A percentile compares a stretch with the other conserved stretches of the same genome.
phyloP scores from a whole-genome alignment of 64 coral and sea anemone species.

The Montipora sp. region DNA sequence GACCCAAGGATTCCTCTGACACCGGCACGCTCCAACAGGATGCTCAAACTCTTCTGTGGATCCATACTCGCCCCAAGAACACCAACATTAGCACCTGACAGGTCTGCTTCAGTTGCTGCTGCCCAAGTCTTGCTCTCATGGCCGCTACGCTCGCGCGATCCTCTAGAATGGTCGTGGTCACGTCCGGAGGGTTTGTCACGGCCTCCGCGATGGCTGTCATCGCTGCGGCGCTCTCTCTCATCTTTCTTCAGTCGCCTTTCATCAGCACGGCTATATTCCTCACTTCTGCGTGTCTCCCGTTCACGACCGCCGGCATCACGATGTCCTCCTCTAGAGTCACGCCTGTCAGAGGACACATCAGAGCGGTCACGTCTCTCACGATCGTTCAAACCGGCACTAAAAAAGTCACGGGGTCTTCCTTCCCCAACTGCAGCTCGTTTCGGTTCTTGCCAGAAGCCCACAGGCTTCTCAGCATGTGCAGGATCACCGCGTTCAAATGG shows the following conservation, averaged over 20 bases:
- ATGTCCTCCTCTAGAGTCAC: slow-evolving; percentile 82
- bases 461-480: slow-evolving; percentile 60
- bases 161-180: slow-evolving; percentile 66
- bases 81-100: slow-evolving; percentile 25
- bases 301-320: slow-evolving; percentile 73
- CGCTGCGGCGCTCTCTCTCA: slow-evolving; percentile 55
- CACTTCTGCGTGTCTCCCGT: slow-evolving; percentile 38
- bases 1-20: slow-evolving; percentile 92
- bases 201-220: slow-evolving; percentile 68
- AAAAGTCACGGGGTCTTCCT: slow-evolving; percentile 80
- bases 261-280: slow-evolving; percentile 70
- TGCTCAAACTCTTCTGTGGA: slow-evolving; percentile 96
- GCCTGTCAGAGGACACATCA: slow-evolving; percentile 66
- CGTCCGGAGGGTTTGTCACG: slow-evolving; percentile 61
- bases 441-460: slow-evolving; percentile 89
- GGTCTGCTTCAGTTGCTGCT: slow-evolving; percentile 27
- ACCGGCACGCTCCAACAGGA: slow-evolving; percentile 92
- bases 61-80: slow-evolving; percentile 63
- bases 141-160: slow-evolving; percentile 48
- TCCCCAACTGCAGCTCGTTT: slow-evolving; percentile 82
- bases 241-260: slow-evolving; percentile 82
- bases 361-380: slow-evolving; percentile 63
- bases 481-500: slow-evolving; percentile 60
- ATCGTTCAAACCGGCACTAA: slow-evolving; percentile 64
- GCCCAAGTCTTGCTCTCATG: slow-evolving; percentile 59